phyloP scores from a whole-genome alignment of 2,888 invertebrate genomes.

The Nomada lathburiana region DNA sequence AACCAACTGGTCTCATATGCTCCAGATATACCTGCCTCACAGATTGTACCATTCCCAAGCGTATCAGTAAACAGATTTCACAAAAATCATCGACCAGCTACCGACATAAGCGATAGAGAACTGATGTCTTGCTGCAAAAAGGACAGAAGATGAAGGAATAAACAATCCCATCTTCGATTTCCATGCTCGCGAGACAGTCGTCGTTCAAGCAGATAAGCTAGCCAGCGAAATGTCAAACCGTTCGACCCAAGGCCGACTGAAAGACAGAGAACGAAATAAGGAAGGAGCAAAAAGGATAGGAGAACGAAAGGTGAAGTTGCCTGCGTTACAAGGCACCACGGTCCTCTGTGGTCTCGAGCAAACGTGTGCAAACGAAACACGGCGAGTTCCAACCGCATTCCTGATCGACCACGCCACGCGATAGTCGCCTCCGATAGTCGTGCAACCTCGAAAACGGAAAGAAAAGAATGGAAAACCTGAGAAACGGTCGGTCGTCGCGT shows the following conservation, averaged over 20 bases:
- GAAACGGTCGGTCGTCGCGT: background rate
- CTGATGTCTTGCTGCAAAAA: too few relatives aligned
- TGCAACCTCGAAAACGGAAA: conserved; percentile 27
- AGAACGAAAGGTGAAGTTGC: conserved; percentile 68
- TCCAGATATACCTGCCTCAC: too few relatives aligned
- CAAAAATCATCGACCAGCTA: too few relatives aligned
- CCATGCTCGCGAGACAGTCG: conserved; percentile 31
- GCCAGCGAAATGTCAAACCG: conserved; percentile 80
- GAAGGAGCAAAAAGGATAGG: conserved; percentile 57
- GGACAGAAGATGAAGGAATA: too few relatives aligned
- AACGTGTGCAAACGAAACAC: conserved; percentile 45
- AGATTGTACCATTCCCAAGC: too few relatives aligned
- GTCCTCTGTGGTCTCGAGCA: conserved; percentile 45
- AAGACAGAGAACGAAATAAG: conserved; percentile 58
- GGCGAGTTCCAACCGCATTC: conserved; percentile 73
- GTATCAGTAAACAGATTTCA: too few relatives aligned
- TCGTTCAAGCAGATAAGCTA: conserved; percentile 55
- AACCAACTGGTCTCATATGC: too few relatives aligned
- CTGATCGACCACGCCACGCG: conserved; percentile 71
- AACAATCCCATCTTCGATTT: background rate
- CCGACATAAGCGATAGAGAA: too few relatives aligned
- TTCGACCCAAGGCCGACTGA: conserved; percentile 76
- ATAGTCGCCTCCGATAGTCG: conserved; percentile 47
- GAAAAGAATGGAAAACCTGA: background rate
- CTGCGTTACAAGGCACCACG: conserved; percentile 61